Percentiles rank a stretch among this genome's conserved stretches.
Evolutionary conservation across 2,797 vertebrate genomes (phyloP).

Genomic region (Argyrosomus regius): DNA sequence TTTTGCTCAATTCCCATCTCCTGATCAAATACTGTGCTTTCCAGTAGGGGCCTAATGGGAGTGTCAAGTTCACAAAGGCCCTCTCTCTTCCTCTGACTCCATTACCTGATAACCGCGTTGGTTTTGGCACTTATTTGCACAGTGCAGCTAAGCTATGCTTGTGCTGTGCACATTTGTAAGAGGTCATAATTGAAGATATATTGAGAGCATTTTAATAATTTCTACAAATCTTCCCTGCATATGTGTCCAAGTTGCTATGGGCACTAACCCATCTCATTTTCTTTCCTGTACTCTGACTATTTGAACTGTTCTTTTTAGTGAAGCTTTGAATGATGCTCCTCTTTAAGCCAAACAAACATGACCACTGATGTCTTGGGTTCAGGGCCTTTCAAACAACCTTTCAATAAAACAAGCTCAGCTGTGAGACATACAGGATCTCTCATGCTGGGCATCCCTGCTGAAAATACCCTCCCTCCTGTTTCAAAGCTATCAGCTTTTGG

Average conservation of each 20-base stretch:
- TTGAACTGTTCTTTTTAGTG: slow-evolving; percentile 64
- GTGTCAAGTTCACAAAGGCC: slow-evolving; percentile 86
- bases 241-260: slow-evolving; percentile 50
- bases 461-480: slow-evolving; percentile 85
- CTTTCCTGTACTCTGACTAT: slow-evolving; percentile 42
- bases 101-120: slow-evolving; percentile 84
- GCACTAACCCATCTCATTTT: slow-evolving; percentile 69
- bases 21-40: slow-evolving; percentile 92
- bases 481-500: slow-evolving; percentile 85
- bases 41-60: slow-evolving; percentile 89
- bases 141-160: slow-evolving; percentile 69
- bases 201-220: slow-evolving; percentile 71
- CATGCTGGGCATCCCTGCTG: slow-evolving; percentile 79
- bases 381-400: slow-evolving; percentile 84
- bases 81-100: slow-evolving; percentile 80
- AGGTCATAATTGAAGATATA: slow-evolving; percentile 69
- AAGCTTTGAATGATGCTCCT: slow-evolving; percentile 69
- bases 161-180: slow-evolving; percentile 68
- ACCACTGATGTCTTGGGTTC: slow-evolving; percentile 81
- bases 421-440: slow-evolving; percentile 85
- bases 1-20: slow-evolving; percentile 89
- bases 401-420: slow-evolving; percentile 87
- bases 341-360: slow-evolving; percentile 83
- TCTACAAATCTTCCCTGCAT: slow-evolving; percentile 53
- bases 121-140: slow-evolving; percentile 80